Evolutionary conservation across 2,113 vertebrate genomes (phyloP), one percentile per base, ranked within the genome.

Genomic region (Orycteropus afer): DNA sequence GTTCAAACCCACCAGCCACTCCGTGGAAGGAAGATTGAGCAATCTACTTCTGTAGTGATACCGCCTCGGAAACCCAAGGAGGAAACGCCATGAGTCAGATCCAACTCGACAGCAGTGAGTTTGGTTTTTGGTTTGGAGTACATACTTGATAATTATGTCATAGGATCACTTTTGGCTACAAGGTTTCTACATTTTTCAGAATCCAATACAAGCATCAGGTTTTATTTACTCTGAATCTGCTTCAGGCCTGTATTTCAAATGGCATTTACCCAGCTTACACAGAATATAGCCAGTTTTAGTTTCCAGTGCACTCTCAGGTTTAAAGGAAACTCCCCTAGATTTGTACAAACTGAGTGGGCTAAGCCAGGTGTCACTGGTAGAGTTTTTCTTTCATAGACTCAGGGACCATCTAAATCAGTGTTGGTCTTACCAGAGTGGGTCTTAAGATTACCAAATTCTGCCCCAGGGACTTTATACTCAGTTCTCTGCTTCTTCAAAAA

Each of bases 171-270:
- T 90, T 82, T 53, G 74, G 4, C 22, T 93, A 80, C 42, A 61
- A 45, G 32, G 42, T 74, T 42, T 86, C 49, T 83, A 53, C 45
- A 53, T 61, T 89, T 96, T 93, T 94, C 55, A 74, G 49, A 45
- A 74, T 51, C 17, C 9, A 77, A 42, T 65, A 80, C 4, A 94
- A 14, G 23, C 61, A 76, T 82, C 71, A 79, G 45, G 32, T 84
- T 94, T 93, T 85, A 11, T 84, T 93, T 91, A 76, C 55, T 55
- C 40, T 83, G 69, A 37, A 67, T 93, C 29, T 79, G 45, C 69
- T 76, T 5, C 49, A 78, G 63, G 27, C 37, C 74, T 86, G 3
- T 91, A 40, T 55, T 94, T 49, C 83, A 91, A 79, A n/a, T 86
- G 83, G 12, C 69, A 74, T 94, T 93, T 95, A 89, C 49, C 32